These are phyloP conservation scores for Melanotaenia nigrans DNA, from an alignment of 2,797 vertebrate species.

Conservation along the genomic window DNA sequence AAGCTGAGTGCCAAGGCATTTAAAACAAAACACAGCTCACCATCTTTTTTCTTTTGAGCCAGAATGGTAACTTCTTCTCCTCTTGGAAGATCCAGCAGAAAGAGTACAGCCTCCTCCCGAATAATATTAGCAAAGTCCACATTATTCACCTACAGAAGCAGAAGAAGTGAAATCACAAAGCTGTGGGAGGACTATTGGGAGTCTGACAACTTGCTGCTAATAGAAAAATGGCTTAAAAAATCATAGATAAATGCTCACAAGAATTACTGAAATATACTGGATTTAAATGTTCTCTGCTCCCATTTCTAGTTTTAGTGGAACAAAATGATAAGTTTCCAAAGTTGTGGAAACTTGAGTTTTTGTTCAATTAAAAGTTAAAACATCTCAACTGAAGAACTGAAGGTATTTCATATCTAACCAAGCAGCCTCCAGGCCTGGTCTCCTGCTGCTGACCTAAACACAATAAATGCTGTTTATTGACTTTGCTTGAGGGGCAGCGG, in stretches of 20 bases:
- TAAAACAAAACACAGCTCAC: slow-evolving; percentile 74
- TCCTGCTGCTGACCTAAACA: slow-evolving; percentile 69
- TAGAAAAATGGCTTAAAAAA: background rate
- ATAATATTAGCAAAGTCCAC: slow-evolving; percentile 99
- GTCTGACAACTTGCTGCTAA: background rate
- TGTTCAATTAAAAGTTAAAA: background rate
- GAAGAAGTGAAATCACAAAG: background rate
- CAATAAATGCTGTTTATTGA: slow-evolving; percentile 81
- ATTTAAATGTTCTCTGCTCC: background rate
- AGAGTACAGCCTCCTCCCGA: slow-evolving; percentile 96
- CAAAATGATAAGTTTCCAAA: background rate
- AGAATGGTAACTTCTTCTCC: slow-evolving; percentile 98
- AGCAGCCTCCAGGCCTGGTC: slow-evolving; percentile 43
- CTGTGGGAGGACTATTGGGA: background rate
- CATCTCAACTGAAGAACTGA: slow-evolving; percentile 46
- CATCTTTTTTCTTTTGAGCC: slow-evolving; percentile 98
- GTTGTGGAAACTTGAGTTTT: background rate
- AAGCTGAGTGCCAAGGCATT: background rate
- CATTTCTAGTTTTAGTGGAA: slow-evolving; percentile 1
- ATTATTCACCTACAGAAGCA: slow-evolving; percentile 86
- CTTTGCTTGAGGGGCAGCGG: slow-evolving; percentile 63
- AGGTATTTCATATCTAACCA: slow-evolving; percentile 33
- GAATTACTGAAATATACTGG: background rate
- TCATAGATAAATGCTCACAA: background rate
- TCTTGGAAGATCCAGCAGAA: slow-evolving; percentile 95